Percentiles rank a stretch among this genome's conserved stretches.
These are phyloP conservation scores for Athene cunicularia DNA, from an alignment of 2,113 vertebrate species.

Conservation along the genomic window DNA sequence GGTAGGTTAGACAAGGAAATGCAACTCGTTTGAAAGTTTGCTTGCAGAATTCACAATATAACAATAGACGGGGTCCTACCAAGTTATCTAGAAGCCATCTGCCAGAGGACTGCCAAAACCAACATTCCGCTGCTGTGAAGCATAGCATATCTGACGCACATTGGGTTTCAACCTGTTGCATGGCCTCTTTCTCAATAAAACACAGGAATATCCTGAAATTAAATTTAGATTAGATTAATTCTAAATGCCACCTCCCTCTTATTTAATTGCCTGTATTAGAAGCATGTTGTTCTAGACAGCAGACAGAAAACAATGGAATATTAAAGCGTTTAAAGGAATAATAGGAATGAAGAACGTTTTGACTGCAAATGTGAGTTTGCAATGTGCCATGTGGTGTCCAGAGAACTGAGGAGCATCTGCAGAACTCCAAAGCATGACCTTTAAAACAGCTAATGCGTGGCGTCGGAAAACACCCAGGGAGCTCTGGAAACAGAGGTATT, in stretches of 20 bases:
- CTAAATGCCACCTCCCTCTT: neutral
- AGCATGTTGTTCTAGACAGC: neutral
- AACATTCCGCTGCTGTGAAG: neutral
- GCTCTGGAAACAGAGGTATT: neutral
- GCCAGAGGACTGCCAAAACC: neutral
- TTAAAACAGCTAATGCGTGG: neutral
- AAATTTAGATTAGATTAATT: neutral
- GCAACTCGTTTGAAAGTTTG: neutral
- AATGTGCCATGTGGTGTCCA: neutral
- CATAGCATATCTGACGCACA: neutral
- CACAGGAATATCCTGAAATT: slow-evolving; percentile 12
- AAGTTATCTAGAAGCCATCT: neutral
- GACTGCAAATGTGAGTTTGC: neutral
- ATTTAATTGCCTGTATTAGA: neutral
- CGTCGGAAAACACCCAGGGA: neutral
- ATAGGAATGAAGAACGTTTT: neutral
- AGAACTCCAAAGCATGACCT: neutral
- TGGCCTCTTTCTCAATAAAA: neutral
- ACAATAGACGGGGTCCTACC: neutral
- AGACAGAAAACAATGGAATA: neutral
- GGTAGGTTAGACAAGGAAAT: neutral
- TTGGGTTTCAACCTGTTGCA: neutral
- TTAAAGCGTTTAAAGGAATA: neutral
- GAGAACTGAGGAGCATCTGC: neutral
- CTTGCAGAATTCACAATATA: neutral